Conservation (phyloP, 2,113 vertebrate species). For the Festucalex cinctus region DNA sequence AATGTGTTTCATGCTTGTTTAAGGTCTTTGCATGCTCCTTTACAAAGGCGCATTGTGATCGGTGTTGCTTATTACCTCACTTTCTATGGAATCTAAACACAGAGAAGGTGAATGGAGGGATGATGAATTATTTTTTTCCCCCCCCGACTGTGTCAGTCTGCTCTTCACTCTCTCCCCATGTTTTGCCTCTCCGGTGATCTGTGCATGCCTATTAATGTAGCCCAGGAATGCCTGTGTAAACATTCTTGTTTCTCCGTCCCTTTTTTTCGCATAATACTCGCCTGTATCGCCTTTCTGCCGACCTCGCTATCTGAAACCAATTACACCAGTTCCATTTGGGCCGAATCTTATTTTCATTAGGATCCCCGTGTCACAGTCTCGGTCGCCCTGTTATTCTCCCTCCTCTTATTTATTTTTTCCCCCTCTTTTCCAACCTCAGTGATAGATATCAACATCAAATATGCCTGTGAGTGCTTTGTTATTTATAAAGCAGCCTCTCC, state of each 20-base stretch:
- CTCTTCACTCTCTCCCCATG: conserved; percentile 32
- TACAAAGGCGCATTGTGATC: conserved; percentile 70
- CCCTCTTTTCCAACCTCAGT: conserved; percentile 75
- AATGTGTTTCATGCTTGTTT: conserved; percentile 76
- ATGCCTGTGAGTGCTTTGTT: conserved; percentile 99
- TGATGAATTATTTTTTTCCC: conserved; percentile 39
- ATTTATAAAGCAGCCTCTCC: conserved; percentile 82
- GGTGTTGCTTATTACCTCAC: conserved; percentile 62
- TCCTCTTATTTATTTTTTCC: conserved; percentile 70
- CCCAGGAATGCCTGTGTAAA: conserved; percentile 93
- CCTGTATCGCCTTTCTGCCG: conserved; percentile 93
- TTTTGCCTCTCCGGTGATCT: conserved; percentile 29
- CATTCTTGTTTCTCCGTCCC: conserved; percentile 89
- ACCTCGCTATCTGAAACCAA: conserved; percentile 99
- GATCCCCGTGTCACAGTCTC: conserved; percentile 85
- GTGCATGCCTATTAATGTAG: conserved; percentile 78
- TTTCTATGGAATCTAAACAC: conserved; percentile 64
- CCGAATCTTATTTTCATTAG: conserved; percentile 98
- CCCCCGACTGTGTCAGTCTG: conserved; percentile 39
- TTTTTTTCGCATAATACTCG: conserved; percentile 87
- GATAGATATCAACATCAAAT: conserved; percentile 99
- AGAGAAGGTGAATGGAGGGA: conserved; percentile 34
- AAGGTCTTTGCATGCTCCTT: conserved; percentile 64
- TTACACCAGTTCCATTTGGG: conserved; percentile 97
- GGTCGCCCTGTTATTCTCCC: conserved; percentile 60